Base-by-base conservation (phyloP, 2,888 invertebrate genomes). In the Ormyrus labotus region DNA sequence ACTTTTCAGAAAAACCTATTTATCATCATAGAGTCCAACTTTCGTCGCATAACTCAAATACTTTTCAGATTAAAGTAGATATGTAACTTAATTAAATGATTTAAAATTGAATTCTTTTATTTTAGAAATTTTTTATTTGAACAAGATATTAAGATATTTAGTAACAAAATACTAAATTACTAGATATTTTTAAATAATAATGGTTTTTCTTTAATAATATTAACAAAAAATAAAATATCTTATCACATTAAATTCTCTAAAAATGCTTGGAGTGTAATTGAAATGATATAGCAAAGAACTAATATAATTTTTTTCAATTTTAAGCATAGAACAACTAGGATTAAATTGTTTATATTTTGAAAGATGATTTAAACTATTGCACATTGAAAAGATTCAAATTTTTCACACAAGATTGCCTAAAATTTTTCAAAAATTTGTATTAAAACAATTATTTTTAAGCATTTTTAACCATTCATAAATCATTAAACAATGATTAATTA, bases 221-320 rank as follows among this genome's bases (percentile, higher is more conserved):
- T 75, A 58, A n/a, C 53, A 68, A 13, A 13, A 67, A 73, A 74
- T 79, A 69, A 78, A 79, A 50, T 75, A 75, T 75, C 65, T 75
- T 80, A 75, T 80, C 80, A 57, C 10, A 61, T 71, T 11, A 64
- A 19, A 65, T 75, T 65, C 70, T 74, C 45, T 11, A 73, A 80
- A 60, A 73, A 75, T 51, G 10, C 10, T 13, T 64, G 13, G 13
- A 55, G n/a, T 70, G 5, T 1, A 69, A 65, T 50, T 11, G 13
- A 45, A 64, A 19, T 51, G 9, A 10, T 61, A 61, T 1, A 50
- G 6, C n/a, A 60, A 64, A 34, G 34, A 71, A 51, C 47, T 60
- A 51, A 48, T 57, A 60, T 47, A 45, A 50, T 13, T 10, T 2
- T 6, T 69, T 5, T 19, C 0, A 7, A 53, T 75, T 47, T 10